Evolutionary conservation across 2,888 invertebrate genomes (phyloP).

Genomic region (Plemyria rubiginata): DNA sequence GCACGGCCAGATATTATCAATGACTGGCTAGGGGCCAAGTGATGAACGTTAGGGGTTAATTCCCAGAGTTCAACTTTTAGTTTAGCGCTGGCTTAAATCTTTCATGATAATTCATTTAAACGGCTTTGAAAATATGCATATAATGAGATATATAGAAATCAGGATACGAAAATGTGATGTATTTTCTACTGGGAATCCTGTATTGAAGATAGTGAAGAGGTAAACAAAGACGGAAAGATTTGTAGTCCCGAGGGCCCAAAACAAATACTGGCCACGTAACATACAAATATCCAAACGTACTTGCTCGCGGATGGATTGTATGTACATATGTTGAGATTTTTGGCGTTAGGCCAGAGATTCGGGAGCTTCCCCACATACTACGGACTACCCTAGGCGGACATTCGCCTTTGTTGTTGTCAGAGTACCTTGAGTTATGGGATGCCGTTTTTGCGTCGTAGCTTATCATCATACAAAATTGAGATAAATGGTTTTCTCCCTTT

Average conservation of each 20-base stretch:
- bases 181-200: conserved; percentile 20
- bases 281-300: conserved; percentile 45
- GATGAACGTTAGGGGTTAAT: conserved; percentile 46
- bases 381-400: conserved; percentile 51
- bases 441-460: conserved; percentile 50
- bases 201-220: conserved; percentile 35
- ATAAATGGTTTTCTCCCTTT: conserved; percentile 42
- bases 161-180: conserved; percentile 1
- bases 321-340: conserved; percentile 59
- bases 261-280: conserved; percentile 55
- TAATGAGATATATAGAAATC: not conserved
- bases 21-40: conserved; percentile 69
- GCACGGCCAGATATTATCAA: conserved; percentile 66
- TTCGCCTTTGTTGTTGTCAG: conserved; percentile 65
- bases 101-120: not conserved
- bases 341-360: conserved; percentile 66
- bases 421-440: conserved; percentile 63
- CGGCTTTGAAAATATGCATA: not conserved
- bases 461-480: conserved; percentile 44
- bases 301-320: conserved; percentile 33
- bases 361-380: conserved; percentile 59
- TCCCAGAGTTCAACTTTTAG: conserved; percentile 46
- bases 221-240: conserved; percentile 57
- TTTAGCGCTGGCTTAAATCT: conserved; percentile 45
- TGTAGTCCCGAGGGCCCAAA: conserved; percentile 56